Conservation (phyloP, 2,888 invertebrate genomes). For the Polyploca ridens region DNA sequence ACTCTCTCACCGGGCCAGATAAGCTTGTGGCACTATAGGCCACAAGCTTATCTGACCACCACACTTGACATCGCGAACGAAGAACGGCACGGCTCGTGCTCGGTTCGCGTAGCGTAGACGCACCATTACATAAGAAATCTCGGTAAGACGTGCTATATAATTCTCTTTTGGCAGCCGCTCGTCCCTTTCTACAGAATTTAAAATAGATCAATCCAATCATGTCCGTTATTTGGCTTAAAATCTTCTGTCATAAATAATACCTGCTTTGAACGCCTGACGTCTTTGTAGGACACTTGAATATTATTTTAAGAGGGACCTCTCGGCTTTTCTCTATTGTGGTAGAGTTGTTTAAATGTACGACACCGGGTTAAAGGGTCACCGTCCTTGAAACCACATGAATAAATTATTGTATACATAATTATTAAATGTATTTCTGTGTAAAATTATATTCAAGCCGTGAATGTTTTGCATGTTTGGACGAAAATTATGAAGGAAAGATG, state of each 20-base stretch:
- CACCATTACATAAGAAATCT: neutral
- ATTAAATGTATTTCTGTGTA: too few species aligned
- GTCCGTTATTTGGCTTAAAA: neutral
- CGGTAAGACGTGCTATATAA: neutral
- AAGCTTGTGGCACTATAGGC: too few species aligned
- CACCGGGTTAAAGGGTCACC: neutral
- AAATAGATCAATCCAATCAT: neutral
- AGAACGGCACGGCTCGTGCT: too few species aligned
- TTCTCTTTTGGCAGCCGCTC: neutral
- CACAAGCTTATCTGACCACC: too few species aligned
- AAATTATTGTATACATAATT: neutral
- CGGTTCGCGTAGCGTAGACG: too few species aligned
- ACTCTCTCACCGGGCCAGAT: too few species aligned
- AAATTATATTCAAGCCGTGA: too few species aligned
- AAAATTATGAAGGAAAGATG: too few species aligned
- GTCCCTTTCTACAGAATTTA: neutral
- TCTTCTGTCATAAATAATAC: neutral
- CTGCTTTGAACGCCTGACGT: slow-evolving; percentile 5
- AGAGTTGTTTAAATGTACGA: slow-evolving; percentile 1
- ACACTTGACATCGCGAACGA: too few species aligned
- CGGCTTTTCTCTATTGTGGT: neutral
- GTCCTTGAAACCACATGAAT: slow-evolving; percentile 8
- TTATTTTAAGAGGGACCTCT: slow-evolving; percentile 10
- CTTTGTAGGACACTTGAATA: slow-evolving; percentile 1
- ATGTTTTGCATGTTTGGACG: too few species aligned